Evolutionary conservation across 2,113 vertebrate species (phyloP).

Genomic region (Stigmatopora argus): DNA sequence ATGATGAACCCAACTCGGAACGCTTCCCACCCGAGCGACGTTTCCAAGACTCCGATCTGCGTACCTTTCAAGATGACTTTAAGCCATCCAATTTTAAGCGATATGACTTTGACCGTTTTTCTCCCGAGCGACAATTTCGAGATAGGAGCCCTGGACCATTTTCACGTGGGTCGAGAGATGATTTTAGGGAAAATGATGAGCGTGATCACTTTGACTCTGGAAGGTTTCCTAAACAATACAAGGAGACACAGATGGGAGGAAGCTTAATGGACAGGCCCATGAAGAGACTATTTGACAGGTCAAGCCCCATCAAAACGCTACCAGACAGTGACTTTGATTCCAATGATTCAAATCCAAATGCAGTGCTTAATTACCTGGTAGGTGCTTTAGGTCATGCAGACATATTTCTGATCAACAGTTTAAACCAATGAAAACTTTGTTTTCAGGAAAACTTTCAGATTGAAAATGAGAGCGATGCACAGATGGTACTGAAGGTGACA

Average conservation of each 20-base stretch:
- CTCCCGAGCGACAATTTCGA: conserved; percentile 24
- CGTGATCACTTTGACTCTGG: conserved; percentile 17
- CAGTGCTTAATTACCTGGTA: conserved; percentile 70
- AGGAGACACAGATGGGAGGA: conserved; percentile 14
- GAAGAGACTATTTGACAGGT: conserved; percentile 29
- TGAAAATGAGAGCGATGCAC: conserved; percentile 71
- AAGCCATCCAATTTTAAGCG: conserved; percentile 25
- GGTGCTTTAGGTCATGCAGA: neutral
- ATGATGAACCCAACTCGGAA: conserved; percentile 30
- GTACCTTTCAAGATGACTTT: conserved; percentile 42
- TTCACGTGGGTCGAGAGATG: conserved; percentile 32
- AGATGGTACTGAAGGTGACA: conserved; percentile 75
- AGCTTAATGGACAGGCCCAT: conserved; percentile 36
- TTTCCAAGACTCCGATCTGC: conserved; percentile 17
- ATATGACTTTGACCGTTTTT: conserved; percentile 39
- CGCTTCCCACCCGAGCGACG: conserved; percentile 31
- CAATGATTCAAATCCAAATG: conserved; percentile 7
- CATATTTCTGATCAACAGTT: neutral
- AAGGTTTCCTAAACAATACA: conserved; percentile 43
- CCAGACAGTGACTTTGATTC: conserved; percentile 48
- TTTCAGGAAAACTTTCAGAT: conserved; percentile 72
- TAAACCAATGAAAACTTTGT: neutral
- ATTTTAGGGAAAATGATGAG: conserved; percentile 36
- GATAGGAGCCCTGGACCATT: conserved; percentile 48
- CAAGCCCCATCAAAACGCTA: conserved; percentile 35